phyloP scores from a whole-genome alignment of 2,113 vertebrate genomes.

The Oreochromis aureus region DNA sequence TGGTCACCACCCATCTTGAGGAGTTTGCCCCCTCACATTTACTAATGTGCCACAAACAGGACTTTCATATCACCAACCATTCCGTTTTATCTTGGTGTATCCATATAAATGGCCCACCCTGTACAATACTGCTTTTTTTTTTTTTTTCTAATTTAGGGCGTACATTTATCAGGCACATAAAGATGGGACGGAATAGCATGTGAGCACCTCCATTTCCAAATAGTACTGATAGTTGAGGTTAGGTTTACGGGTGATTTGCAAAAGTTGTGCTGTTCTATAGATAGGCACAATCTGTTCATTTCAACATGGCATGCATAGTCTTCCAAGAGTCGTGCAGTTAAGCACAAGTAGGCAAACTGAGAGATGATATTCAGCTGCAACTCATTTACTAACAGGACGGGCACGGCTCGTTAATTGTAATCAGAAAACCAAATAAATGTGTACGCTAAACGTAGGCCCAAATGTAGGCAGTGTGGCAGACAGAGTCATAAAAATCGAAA shows the following conservation, averaged over 20 bases:
- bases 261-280: not conserved
- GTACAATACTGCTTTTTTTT: not conserved
- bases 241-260: not conserved
- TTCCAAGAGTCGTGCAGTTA: not conserved
- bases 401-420: accelerated
- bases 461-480: not conserved
- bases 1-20: too few species aligned
- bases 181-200: not conserved
- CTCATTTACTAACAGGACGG: not conserved
- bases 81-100: too few species aligned
- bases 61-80: too few species aligned
- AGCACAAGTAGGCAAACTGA: not conserved
- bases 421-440: not conserved
- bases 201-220: not conserved
- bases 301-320: not conserved
- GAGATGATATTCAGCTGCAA: not conserved
- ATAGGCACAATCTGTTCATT: not conserved
- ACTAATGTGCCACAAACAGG: too few species aligned
- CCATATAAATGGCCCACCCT: too few species aligned
- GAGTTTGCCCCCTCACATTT: too few species aligned
- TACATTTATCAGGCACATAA: not conserved
- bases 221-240: not conserved
- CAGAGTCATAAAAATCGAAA: not conserved
- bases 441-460: not conserved
- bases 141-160: not conserved